Conservation (phyloP, 1,140 invertebrate species). For the Zaprionus capensis region DNA sequence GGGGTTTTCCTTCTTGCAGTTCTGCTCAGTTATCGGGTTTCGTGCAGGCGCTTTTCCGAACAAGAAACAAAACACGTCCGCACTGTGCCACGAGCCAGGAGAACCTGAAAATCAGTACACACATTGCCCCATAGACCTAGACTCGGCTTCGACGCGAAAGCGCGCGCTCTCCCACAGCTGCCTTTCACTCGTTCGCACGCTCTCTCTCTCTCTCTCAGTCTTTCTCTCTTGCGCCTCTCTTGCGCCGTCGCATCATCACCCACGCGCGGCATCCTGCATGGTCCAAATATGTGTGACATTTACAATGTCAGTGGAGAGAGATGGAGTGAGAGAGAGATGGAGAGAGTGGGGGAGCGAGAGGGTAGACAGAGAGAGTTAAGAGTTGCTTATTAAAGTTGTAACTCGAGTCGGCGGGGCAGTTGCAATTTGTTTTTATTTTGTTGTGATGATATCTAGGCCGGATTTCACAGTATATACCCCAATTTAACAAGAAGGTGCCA, state of each 20-base stretch:
- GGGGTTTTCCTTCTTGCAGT: conserved; percentile 26
- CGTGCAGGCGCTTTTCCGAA: conserved; percentile 50
- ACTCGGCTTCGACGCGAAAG: conserved; percentile 29
- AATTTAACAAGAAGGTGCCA: not conserved
- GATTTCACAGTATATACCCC: not conserved
- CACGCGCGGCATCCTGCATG: conserved; percentile 40
- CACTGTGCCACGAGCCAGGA: conserved; percentile 75
- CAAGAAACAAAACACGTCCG: conserved; percentile 69
- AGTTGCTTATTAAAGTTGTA: conserved; percentile 12
- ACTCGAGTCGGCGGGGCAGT: conserved; percentile 13
- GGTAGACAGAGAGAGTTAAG: not conserved
- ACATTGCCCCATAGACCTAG: conserved; percentile 40
- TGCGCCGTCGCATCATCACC: conserved; percentile 58
- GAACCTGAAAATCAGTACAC: conserved; percentile 79
- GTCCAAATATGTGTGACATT: conserved; percentile 54
- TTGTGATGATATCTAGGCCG: conserved; percentile 14
- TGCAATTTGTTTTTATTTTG: conserved; percentile 68
- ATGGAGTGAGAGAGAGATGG: not conserved
- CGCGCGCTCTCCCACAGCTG: conserved; percentile 4
- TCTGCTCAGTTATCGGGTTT: conserved; percentile 39
- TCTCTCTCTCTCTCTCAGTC: conserved; percentile 7
- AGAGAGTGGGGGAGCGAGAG: conserved; percentile 3
- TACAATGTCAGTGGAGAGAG: conserved; percentile 64
- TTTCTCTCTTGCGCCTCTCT: conserved; percentile 35
- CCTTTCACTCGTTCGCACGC: conserved; percentile 4